Base-by-base conservation (phyloP, 2,113 vertebrate genomes). In the Glaucidium brasilianum region DNA sequence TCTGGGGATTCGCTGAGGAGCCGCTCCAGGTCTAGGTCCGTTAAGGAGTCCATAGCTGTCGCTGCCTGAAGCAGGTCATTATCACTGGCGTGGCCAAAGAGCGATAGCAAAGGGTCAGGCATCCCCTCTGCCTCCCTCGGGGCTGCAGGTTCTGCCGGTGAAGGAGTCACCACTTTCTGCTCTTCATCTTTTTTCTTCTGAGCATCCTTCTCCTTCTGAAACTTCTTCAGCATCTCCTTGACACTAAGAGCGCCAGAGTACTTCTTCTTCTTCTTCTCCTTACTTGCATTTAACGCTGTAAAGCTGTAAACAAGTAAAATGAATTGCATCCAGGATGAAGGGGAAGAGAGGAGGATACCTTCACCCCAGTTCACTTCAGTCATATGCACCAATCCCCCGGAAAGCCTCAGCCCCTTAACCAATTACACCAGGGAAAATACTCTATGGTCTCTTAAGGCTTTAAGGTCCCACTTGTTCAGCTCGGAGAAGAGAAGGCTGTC, bases 151-250 rank as follows among this genome's bases (percentile, higher is more conserved):
- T 98, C 97, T 6, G 84, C 84, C 3, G 96, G 76, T 0, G 96
- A 96, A 34, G 97, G 68, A 15, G 86, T 29, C 15, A 11, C 22
- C 0, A 22, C 90, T 10, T 97, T 98, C 30, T 94, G 97, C 21
- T 97, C 98, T 23, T 97, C 92, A 2, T 98, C 97, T 69, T 97
- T 98, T 60, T 97, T 97, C 74, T 98, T 98, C 97, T 98, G 97
- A 73, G 98, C 98, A 62, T 98, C 98, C 64, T 99, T 99, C 96
- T 99, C 99, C 62, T 98, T 99, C 86, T 99, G 98, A 84, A 99
- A 99, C 86, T 98, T 99, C 88, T 98, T 99, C 84, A 99, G 87
- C 99, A 99, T 99, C 87, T 99, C 99, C 92, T 98, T 98, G 78
- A 99, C 98, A 1, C 98, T 99, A 63, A 99, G 69, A 12, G 98